Evolutionary conservation across 53 echinoderm and acorn worm genomes (phyloP), one percentile per base, ranked within the genome.

Genomic region (Hippasteria phrygiana): DNA sequence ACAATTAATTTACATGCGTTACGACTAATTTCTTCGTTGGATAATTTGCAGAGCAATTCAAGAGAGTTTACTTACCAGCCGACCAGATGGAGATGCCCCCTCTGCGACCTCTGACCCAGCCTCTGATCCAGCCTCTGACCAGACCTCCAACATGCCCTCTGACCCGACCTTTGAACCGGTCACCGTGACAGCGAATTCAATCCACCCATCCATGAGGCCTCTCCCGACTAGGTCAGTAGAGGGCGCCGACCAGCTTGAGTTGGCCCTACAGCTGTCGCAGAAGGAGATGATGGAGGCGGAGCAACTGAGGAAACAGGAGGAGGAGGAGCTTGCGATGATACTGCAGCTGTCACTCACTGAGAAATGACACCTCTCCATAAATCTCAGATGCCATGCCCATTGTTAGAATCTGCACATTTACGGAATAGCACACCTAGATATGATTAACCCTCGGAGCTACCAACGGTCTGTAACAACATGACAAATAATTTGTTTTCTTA

Each of bases 281-380:
- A 87, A 92, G 67, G 93, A 97, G 80, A 74, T 90, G 73, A 74
- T 89, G 73, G 95, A 95, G 77, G 95, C 92, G 50, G 97, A 97
- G 54, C 74, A 27, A 50, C 87, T 83, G 35, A 83, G 94, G 24
- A 80, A 92, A 74, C 81, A 93, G 47, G 97, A 97, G 43, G 97
- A 97, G 18, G 97, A 97, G 55, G 95, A 97, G 82, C 90, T 97
- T 2, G 89, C 95, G 54, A 91, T 82, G 88, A 97, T 97, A 70
- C 63, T 97, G 42, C 88, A 95, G 90, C 93, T 97, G 29, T 97
- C 97, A 20, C 73, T 97, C 62, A 88, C 90, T 1, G 97, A 97
- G 38, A 97, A 97, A 87, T 97, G 93, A 95, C 65, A 65, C 64
- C 17, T 12, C 37, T 12, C 37, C 14, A 36, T 64, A 43, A 65